Conservation (phyloP, 1,140 invertebrate species). For the Halictus rubicundus region DNA sequence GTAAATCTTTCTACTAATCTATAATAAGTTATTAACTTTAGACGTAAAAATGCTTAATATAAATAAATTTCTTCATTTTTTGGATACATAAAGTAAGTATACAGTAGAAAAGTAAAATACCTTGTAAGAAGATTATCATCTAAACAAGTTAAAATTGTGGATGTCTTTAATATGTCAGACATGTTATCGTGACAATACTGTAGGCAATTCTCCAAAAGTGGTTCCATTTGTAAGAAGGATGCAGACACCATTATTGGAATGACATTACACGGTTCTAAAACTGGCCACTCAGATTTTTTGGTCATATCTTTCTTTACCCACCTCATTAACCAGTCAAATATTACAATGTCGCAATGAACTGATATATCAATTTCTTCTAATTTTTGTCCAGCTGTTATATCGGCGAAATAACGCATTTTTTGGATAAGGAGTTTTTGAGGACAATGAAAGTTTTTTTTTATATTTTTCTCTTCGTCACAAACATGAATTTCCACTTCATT, state of each 20-base stretch:
- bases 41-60: constrained; percentile 9
- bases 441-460: constrained; percentile 93
- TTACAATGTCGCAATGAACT: constrained; percentile 95
- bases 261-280: constrained; percentile 91
- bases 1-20: constrained; percentile 90
- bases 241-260: constrained; percentile 96
- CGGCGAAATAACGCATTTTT: constrained; percentile 97
- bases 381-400: constrained; percentile 91
- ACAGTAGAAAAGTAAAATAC: constrained; percentile 54
- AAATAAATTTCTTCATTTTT: neutral
- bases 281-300: constrained; percentile 85
- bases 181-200: constrained; percentile 90
- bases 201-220: constrained; percentile 90
- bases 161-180: constrained; percentile 88
- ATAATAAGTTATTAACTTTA: constrained; percentile 62
- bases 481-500: constrained; percentile 92
- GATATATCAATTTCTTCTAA: constrained; percentile 98
- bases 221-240: constrained; percentile 96
- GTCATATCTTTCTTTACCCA: constrained; percentile 91
- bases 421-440: constrained; percentile 90
- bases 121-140: constrained; percentile 89
- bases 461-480: constrained; percentile 91
- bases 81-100: constrained; percentile 9
- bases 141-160: constrained; percentile 89
- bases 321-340: constrained; percentile 98